Conservation (phyloP, 2,113 vertebrate species). For the Myrmecophaga tridactyla region DNA sequence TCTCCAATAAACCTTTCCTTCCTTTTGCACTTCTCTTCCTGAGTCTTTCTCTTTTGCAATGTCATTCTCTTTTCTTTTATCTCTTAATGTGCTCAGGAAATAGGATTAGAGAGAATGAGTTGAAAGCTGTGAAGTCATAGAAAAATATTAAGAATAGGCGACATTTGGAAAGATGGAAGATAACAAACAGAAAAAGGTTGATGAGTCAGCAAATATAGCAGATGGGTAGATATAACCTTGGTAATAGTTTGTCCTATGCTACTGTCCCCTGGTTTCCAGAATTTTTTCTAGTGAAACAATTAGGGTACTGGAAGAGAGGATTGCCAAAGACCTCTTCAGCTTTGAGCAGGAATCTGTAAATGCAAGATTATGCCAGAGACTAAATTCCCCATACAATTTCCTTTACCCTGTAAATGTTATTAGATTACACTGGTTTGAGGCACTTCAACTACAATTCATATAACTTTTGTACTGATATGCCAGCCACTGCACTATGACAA, state of each 20-base stretch:
- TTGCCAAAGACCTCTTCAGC: not conserved
- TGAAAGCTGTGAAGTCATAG: not conserved
- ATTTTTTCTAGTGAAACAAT: conserved; percentile 19
- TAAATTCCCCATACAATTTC: conserved; percentile 46
- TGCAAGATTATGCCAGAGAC: not conserved
- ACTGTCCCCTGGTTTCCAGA: not conserved
- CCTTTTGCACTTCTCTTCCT: not conserved
- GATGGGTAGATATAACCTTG: not conserved
- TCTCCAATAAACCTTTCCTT: not conserved
- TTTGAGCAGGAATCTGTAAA: conserved; percentile 7
- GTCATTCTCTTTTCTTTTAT: not conserved
- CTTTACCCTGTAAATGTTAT: conserved; percentile 63
- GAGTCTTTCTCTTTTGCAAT: not conserved
- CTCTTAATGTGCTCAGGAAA: not conserved
- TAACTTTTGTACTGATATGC: conserved; percentile 9
- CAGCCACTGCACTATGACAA: not conserved
- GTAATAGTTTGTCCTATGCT: not conserved
- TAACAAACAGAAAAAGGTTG: not conserved
- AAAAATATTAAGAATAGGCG: conserved; percentile 26
- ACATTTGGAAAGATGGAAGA: not conserved
- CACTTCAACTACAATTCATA: conserved; percentile 41
- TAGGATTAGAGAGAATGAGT: not conserved
- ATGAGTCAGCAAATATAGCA: not conserved
- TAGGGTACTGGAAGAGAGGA: not conserved
- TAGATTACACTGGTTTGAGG: conserved; percentile 32